These are phyloP conservation scores for Leptosomus discolor DNA, from an alignment of 2,113 vertebrate species.

Conservation along the genomic window DNA sequence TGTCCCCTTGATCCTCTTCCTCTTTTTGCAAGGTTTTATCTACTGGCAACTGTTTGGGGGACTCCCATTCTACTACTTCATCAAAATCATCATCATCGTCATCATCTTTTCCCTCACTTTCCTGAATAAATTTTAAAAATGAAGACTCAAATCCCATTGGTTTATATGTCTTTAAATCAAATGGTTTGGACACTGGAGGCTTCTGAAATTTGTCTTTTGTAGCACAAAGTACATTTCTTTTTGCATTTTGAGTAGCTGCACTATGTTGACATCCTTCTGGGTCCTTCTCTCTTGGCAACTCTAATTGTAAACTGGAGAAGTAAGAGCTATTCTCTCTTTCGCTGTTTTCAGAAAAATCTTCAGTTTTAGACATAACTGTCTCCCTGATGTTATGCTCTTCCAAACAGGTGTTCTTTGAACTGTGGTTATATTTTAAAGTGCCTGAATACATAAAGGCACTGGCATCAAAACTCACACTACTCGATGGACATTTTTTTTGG, in stretches of 20 bases:
- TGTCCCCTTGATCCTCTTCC: constrained; percentile 40
- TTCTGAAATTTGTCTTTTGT: constrained; percentile 77
- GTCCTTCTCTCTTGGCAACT: constrained; percentile 84
- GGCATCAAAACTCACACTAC: constrained; percentile 59
- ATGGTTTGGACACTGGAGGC: constrained; percentile 69
- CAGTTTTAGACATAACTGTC: constrained; percentile 45
- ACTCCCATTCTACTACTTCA: constrained; percentile 71
- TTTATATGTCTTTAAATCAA: constrained; percentile 89
- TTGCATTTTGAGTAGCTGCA: constrained; percentile 44
- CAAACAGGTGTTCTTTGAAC: constrained; percentile 55
- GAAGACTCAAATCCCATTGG: constrained; percentile 95
- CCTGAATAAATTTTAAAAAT: constrained; percentile 95
- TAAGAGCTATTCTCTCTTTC: constrained; percentile 72
- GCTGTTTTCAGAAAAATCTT: constrained; percentile 63
- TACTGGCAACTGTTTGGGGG: constrained; percentile 64
- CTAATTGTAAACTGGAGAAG: constrained; percentile 73
- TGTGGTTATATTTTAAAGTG: constrained; percentile 73
- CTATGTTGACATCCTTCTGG: constrained; percentile 68
- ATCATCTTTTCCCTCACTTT: constrained; percentile 82
- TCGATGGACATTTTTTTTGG: constrained; percentile 14
- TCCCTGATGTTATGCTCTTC: constrained; percentile 63
- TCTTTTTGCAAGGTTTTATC: constrained; percentile 43
- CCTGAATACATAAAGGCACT: constrained; percentile 61
- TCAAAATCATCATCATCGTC: constrained; percentile 68
- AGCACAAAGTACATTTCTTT: constrained; percentile 58